Evolutionary conservation across 2,888 invertebrate species (phyloP).

Genomic region (Melinaea marsaeus): DNA sequence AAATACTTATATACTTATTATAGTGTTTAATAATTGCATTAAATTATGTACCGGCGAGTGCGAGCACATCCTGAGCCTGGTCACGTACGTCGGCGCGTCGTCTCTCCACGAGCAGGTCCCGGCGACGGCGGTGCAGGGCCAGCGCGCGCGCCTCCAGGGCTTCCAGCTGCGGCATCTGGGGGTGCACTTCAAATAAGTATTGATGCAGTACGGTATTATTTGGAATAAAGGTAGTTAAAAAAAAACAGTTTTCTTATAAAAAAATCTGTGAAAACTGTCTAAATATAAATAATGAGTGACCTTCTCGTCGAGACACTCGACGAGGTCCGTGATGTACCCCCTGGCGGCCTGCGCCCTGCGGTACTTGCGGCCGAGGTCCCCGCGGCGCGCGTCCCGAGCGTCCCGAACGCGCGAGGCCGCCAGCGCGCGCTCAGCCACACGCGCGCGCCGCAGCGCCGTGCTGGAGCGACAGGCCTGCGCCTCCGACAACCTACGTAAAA

Average conservation of each 20-base stretch:
- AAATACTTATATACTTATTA: too few relatives aligned
- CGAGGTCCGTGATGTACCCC: conserved; percentile 96
- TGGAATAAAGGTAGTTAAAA: too few relatives aligned
- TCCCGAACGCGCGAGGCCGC: conserved; percentile 62
- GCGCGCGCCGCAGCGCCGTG: conserved; percentile 65
- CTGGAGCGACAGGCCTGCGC: conserved; percentile 46
- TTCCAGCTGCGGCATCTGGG: conserved; percentile 82
- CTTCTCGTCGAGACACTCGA: conserved; percentile 99
- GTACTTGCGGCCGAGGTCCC: conserved; percentile 87
- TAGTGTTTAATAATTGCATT: too few relatives aligned
- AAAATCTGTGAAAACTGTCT: neutral
- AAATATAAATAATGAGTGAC: conserved; percentile 60
- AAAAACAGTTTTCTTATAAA: too few relatives aligned
- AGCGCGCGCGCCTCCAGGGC: conserved; percentile 89
- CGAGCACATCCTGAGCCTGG: conserved; percentile 94
- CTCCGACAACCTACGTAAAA: conserved; percentile 46
- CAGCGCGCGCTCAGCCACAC: conserved; percentile 48
- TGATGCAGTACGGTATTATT: too few relatives aligned
- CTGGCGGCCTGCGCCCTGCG: conserved; percentile 96
- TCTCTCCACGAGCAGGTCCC: conserved; percentile 87
- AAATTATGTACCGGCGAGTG: conserved; percentile 73
- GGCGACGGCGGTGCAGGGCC: conserved; percentile 83
- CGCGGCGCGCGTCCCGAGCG: conserved; percentile 63
- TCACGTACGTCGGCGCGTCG: conserved; percentile 95
- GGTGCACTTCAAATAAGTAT: too few relatives aligned